Evolutionary conservation across 2,113 vertebrate species (phyloP).

Genomic region (Accipiter virgatus): DNA sequence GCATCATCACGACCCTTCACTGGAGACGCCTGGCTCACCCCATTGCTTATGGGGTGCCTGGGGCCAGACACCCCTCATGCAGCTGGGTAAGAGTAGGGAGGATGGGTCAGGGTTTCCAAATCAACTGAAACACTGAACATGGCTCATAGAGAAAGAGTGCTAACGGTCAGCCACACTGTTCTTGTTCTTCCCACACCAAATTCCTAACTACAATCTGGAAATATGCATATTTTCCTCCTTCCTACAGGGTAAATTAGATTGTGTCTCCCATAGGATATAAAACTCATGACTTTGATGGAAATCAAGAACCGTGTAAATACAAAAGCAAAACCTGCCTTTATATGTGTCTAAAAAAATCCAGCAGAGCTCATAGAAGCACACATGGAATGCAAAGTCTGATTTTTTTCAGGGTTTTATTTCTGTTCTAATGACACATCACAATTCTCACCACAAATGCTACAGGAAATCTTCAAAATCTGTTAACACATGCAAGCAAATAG

Average conservation of each 20-base stretch:
- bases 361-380: background rate
- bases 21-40: background rate
- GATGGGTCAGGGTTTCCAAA: background rate
- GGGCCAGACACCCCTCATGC: background rate
- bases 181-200: background rate
- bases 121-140: background rate
- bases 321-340: background rate
- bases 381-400: background rate
- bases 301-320: background rate
- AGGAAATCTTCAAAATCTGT: background rate
- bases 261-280: background rate
- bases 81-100: background rate
- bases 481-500: background rate
- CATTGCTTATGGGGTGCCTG: background rate
- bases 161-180: rapidly evolving
- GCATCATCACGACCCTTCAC: background rate
- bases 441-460: background rate
- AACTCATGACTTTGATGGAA: background rate
- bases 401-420: background rate
- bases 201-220: background rate
- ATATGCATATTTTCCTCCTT: background rate
- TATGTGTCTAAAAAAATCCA: background rate
- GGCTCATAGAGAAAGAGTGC: background rate
- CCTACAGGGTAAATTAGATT: background rate
- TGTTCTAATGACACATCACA: background rate